Conservation (phyloP, 2,113 vertebrate genomes). For the Thryonomys swinderianus region DNA sequence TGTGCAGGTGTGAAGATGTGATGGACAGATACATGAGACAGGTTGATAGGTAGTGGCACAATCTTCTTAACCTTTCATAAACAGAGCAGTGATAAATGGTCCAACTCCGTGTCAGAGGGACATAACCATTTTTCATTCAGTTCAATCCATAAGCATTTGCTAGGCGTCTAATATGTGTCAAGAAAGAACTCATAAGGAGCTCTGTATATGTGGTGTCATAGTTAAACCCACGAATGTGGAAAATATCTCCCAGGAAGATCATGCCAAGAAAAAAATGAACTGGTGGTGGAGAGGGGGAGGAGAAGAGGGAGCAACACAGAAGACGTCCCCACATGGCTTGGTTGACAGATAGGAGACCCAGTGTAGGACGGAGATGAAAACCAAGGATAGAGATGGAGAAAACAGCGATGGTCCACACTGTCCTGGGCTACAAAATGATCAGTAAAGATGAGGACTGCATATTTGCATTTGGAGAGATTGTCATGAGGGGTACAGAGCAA, state of each 20-base stretch:
- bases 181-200: slow-evolving; percentile 15
- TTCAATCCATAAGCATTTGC: background rate
- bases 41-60: background rate
- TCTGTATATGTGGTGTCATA: background rate
- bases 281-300: background rate
- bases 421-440: background rate
- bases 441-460: background rate
- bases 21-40: background rate
- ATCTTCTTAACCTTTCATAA: background rate
- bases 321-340: background rate
- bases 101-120: background rate
- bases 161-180: background rate
- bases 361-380: background rate
- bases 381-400: background rate
- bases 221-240: background rate
- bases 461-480: background rate
- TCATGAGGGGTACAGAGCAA: background rate
- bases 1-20: background rate
- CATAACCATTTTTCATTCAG: background rate
- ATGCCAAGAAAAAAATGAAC: background rate
- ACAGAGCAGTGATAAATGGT: background rate
- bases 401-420: background rate
- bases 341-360: background rate
- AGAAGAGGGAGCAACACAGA: background rate
- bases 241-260: background rate